Base-by-base conservation (phyloP, 2,888 invertebrate genomes). In the Pachycephus smyrnensis region DNA sequence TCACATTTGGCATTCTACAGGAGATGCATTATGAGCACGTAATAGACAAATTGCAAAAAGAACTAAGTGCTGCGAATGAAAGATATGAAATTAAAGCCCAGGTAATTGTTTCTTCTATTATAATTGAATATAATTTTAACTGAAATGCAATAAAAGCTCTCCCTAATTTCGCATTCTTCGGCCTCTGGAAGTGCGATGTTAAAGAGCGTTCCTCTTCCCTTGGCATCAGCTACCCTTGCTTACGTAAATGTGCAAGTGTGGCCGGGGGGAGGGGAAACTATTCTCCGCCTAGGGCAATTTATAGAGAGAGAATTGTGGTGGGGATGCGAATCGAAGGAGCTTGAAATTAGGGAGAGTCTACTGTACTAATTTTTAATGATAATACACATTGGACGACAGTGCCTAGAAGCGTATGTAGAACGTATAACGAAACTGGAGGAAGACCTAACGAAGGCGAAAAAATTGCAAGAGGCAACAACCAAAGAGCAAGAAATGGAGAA, bases 401-500 rank as follows among this genome's bases (percentile, higher is more conserved):
- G 82, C 73, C 68, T 86, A 30, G 83, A 83, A 12, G 79, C 77
- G 12, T 79, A 82, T 73, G 40, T 68, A 3, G 80, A 82, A 74
- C 78, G 73, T 36, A 78, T 87, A 4, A 23, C 76, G 4, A 76
- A 86, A 71, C 73, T 86, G 69, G 80, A 84, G 55, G 77, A 78
- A 9, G 80, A 81, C 75, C 71, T 83, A 9, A 73, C 82, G 35
- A 68, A 23, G 35, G 15, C 81, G 73, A 76, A 35, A 1, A 79
- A 81, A 9, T 75, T 83, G 1, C 74, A 32, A 31, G 33, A 76
- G 74, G 68, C 80, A 15, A 81, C 85, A 30, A 68, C 30, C 11
- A 83, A 81, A 69, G 87, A 89, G 31, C 81, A 82, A 36, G 90
- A 90, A 3, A 90, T 88, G 80, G 90, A 90, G 69, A 77, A 55